Percentiles rank a stretch among this genome's conserved stretches.
Conservation (phyloP, 2,113 vertebrate species). For the Sisor rabdophorus region DNA sequence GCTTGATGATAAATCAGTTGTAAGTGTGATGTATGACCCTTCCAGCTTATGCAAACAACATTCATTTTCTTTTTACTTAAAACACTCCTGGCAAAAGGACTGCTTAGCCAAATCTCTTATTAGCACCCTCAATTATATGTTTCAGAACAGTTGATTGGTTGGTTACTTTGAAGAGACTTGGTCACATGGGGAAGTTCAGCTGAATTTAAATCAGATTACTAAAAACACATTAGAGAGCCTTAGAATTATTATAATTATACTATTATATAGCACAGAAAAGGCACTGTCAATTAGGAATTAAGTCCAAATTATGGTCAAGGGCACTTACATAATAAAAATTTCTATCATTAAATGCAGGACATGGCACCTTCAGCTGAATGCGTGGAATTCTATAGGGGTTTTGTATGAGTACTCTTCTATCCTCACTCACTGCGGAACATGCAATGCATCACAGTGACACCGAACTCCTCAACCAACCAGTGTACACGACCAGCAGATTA, state of each 20-base stretch:
- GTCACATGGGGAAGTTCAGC: slow-evolving; percentile 9
- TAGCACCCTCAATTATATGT: not conserved
- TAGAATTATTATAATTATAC: not conserved
- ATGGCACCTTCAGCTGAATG: too few relatives aligned
- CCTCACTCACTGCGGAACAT: too few relatives aligned
- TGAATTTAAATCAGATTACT: slow-evolving; percentile 1
- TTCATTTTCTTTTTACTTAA: slow-evolving; percentile 1
- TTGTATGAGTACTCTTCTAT: too few relatives aligned
- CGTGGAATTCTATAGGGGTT: too few relatives aligned
- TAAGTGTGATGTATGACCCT: slow-evolving; percentile 16
- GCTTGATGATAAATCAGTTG: not conserved
- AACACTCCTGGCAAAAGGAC: not conserved
- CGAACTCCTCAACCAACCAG: too few relatives aligned
- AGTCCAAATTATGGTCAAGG: not conserved
- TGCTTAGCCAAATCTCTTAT: not conserved
- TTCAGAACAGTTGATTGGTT: slow-evolving; percentile 20
- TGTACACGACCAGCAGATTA: too few relatives aligned
- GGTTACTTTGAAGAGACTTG: slow-evolving; percentile 39
- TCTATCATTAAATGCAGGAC: too few relatives aligned
- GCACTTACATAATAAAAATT: not conserved
- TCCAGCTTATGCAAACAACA: not conserved
- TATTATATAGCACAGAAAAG: not conserved
- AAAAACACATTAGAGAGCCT: slow-evolving; percentile 6
- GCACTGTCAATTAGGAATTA: not conserved
- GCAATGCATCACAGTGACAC: too few relatives aligned